These are phyloP conservation scores for Haliaeetus leucogaster DNA, from an alignment of 2,113 vertebrate genomes.

Conservation along the genomic window DNA sequence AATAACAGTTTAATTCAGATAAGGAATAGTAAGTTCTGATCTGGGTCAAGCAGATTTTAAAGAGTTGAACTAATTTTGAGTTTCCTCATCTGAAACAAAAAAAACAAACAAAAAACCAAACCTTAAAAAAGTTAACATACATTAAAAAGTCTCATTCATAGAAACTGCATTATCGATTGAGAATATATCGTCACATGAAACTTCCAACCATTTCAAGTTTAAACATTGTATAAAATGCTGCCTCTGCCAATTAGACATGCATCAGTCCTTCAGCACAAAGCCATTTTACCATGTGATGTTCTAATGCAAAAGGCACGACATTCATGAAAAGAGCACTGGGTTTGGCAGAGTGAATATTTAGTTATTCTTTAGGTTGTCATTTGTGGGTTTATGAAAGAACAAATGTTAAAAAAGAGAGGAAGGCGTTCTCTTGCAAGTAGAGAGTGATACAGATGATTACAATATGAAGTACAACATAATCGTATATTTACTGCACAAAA, in stretches of 20 bases:
- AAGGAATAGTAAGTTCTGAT: neutral
- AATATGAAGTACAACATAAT: constrained; percentile 61
- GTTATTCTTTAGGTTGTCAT: constrained; percentile 69
- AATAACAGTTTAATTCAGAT: neutral
- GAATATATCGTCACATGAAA: neutral
- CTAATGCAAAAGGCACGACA: constrained; percentile 56
- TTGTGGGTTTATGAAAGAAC: constrained; percentile 69
- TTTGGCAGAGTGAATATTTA: constrained; percentile 55
- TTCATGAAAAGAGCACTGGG: constrained; percentile 14
- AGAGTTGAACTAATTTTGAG: neutral
- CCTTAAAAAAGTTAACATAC: neutral
- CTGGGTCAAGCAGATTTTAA: neutral
- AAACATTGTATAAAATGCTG: neutral
- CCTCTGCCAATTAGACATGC: constrained; percentile 2
- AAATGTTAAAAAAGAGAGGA: constrained; percentile 42
- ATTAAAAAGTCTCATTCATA: neutral
- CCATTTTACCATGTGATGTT: constrained; percentile 6
- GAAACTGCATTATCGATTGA: neutral
- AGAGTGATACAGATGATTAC: constrained; percentile 47
- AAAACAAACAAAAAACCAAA: too few species aligned
- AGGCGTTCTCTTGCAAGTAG: constrained; percentile 33
- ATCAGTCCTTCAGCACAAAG: constrained; percentile 41
- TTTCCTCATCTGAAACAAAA: neutral
- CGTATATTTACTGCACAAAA: constrained; percentile 23
- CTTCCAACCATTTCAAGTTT: neutral